A percentile compares a stretch with the other conserved stretches of the same genome.
Evolutionary conservation across 2,888 invertebrate genomes (phyloP).

Genomic region (Microctonus aethiopoides): DNA sequence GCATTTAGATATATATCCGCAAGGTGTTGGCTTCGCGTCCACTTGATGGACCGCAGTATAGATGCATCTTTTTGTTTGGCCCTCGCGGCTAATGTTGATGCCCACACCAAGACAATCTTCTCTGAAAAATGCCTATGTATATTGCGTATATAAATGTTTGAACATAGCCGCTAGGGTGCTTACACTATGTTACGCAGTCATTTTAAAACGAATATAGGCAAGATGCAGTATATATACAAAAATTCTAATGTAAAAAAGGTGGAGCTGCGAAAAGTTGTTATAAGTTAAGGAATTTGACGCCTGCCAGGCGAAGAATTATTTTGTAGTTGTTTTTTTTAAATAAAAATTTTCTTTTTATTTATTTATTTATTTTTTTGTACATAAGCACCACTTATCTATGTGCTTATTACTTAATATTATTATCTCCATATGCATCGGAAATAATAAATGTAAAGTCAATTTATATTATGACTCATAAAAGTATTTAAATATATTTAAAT

Average conservation of each 20-base stretch:
- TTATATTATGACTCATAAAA: neutral
- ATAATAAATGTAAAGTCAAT: neutral
- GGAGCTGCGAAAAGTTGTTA: neutral
- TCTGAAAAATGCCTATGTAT: neutral
- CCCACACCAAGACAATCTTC: neutral
- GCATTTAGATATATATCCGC: slow-evolving; percentile 16
- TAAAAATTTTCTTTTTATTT: neutral
- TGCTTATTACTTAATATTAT: too few species aligned
- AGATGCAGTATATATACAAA: neutral
- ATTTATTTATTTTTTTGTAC: too few species aligned
- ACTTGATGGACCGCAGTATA: slow-evolving; percentile 1
- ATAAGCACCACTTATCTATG: too few species aligned
- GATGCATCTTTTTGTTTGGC: neutral
- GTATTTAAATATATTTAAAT: neutral
- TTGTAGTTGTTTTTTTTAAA: neutral
- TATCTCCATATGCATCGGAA: neutral
- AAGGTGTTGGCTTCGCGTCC: neutral
- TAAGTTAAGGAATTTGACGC: neutral
- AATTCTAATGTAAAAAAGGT: neutral
- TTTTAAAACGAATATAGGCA: neutral
- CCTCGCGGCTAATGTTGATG: neutral
- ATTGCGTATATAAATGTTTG: neutral
- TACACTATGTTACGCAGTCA: slow-evolving; percentile 1
- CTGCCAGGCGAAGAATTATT: neutral
- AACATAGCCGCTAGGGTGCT: neutral